These are phyloP conservation scores for Tetranychus truncatus DNA, from an alignment of 2,888 invertebrate species.

Conservation along the genomic window DNA sequence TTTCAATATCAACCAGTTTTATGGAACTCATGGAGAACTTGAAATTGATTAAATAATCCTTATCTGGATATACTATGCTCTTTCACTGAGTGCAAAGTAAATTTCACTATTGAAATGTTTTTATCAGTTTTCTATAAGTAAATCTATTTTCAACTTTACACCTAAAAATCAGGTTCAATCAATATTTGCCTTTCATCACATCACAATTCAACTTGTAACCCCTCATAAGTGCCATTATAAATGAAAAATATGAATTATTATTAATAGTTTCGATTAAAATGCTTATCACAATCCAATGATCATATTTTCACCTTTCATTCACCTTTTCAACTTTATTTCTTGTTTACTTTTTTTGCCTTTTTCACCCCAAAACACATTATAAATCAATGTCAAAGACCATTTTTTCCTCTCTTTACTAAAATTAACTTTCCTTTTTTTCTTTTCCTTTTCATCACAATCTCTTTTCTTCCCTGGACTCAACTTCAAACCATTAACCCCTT, in stretches of 20 bases:
- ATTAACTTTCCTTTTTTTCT: neutral
- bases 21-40: too few species aligned
- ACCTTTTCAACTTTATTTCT: neutral
- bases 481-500: neutral
- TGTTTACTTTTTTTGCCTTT: neutral
- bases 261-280: neutral
- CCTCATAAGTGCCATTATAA: neutral
- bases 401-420: neutral
- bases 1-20: too few species aligned
- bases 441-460: neutral
- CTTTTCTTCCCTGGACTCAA: neutral
- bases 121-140: too few species aligned
- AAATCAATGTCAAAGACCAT: neutral
- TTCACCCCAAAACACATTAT: neutral
- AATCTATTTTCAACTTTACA: too few species aligned
- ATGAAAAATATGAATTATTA: neutral
- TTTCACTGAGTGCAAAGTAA: too few species aligned
- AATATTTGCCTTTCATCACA: neutral
- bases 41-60: too few species aligned
- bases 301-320: neutral
- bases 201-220: neutral
- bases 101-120: too few species aligned
- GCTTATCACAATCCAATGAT: neutral
- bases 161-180: too few species aligned
- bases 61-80: too few species aligned